A percentile compares a stretch with the other conserved stretches of the same genome.
phyloP scores from a whole-genome alignment of 2,113 vertebrate genomes.

The Accipiter cooperii region DNA sequence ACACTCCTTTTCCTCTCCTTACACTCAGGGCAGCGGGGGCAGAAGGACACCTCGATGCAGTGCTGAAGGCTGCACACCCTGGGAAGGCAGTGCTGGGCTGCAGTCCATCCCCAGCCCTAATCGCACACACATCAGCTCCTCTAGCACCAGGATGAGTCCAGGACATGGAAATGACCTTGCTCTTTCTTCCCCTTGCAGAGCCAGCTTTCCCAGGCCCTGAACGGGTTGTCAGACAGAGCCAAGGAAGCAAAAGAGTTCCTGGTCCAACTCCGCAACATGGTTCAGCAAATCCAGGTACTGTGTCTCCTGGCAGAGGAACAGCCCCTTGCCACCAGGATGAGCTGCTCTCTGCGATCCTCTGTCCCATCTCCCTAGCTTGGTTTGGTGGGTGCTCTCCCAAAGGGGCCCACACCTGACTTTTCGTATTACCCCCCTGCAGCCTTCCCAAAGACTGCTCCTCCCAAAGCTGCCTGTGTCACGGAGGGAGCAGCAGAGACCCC shows the following conservation, averaged over 20 bases:
- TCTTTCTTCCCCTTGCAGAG: constrained; percentile 73
- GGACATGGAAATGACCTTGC: background rate
- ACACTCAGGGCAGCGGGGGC: background rate
- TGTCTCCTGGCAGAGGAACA: background rate
- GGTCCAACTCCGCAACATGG: constrained; percentile 94
- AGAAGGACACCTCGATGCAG: background rate
- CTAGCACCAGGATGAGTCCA: background rate
- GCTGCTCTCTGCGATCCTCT: background rate
- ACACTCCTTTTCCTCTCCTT: background rate
- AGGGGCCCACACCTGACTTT: background rate
- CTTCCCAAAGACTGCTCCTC: background rate
- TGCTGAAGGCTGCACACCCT: background rate
- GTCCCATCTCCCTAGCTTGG: background rate
- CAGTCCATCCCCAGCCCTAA: background rate
- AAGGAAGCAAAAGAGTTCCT: constrained; percentile 98
- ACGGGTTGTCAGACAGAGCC: constrained; percentile 91
- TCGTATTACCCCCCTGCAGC: fast-evolving
- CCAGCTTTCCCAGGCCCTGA: constrained; percentile 95
- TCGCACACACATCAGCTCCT: background rate
- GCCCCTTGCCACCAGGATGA: background rate
- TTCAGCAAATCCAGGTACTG: constrained; percentile 94
- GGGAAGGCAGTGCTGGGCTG: background rate
- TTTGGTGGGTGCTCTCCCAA: background rate
- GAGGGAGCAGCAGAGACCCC: background rate
- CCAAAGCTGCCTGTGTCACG: background rate